phyloP scores from a whole-genome alignment of 2,888 invertebrate species.

The Apantesis nais region DNA sequence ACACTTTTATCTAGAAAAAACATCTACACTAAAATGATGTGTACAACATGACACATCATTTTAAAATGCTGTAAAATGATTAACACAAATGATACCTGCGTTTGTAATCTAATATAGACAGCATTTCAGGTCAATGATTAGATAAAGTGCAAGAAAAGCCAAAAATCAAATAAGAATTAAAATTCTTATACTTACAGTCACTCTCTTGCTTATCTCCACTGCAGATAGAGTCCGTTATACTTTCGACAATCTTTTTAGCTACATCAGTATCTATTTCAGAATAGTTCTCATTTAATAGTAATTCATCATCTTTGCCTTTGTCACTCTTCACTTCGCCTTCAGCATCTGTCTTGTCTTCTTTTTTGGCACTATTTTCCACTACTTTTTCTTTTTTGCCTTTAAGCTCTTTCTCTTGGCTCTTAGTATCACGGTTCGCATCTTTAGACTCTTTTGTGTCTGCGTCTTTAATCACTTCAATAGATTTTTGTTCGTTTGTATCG shows the following conservation, averaged over 20 bases:
- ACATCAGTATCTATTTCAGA: constrained; percentile 91
- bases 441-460: constrained; percentile 61
- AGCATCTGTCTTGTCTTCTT: constrained; percentile 54
- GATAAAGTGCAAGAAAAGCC: background rate
- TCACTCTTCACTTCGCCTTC: constrained; percentile 55
- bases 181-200: constrained; percentile 75
- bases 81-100: background rate
- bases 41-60: background rate
- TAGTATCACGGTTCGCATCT: constrained; percentile 47
- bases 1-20: background rate
- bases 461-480: constrained; percentile 76
- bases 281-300: constrained; percentile 77
- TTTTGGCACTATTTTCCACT: constrained; percentile 66
- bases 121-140: background rate
- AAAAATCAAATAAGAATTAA: constrained; percentile 1
- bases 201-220: constrained; percentile 91
- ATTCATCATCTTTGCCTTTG: constrained; percentile 66
- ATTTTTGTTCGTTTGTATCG: constrained; percentile 68
- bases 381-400: constrained; percentile 63
- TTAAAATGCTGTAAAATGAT: background rate
- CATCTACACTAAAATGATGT: no score
- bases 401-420: constrained; percentile 64
- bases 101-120: background rate
- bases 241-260: constrained; percentile 96
- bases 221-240: constrained; percentile 91